A percentile compares a stretch with the other conserved stretches of the same genome.
Evolutionary conservation across 2,888 invertebrate genomes (phyloP).

Genomic region (Lasius fuliginosus): DNA sequence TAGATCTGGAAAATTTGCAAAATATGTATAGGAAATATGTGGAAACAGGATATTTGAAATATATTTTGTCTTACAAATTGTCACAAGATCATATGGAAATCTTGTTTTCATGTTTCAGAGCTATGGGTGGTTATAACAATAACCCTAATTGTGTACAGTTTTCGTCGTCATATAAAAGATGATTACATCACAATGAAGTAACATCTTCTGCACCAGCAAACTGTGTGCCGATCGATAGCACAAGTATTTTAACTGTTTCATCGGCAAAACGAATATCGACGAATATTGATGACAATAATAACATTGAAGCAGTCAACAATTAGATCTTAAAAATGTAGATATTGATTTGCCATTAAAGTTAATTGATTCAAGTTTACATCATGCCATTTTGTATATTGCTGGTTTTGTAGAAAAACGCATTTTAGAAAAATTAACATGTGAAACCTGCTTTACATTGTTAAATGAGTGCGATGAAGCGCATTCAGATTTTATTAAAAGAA

Average conservation of each 20-base stretch:
- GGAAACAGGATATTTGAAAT: neutral
- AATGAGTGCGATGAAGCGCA: neutral
- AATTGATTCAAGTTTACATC: neutral
- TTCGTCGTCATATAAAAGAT: neutral
- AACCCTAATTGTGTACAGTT: conserved; percentile 3
- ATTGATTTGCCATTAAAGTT: neutral
- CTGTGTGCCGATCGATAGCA: neutral
- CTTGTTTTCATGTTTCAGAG: neutral
- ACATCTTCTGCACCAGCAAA: neutral
- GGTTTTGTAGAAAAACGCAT: neutral
- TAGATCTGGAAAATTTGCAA: neutral
- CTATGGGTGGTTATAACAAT: conserved; percentile 13
- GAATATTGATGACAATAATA: neutral
- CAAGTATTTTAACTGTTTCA: conserved; percentile 15
- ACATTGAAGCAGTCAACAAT: neutral
- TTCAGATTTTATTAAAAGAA: neutral
- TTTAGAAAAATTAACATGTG: neutral
- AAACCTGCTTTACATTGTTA: neutral
- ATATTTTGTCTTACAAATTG: conserved; percentile 19
- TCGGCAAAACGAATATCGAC: neutral
- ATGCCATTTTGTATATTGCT: neutral
- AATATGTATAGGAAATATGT: neutral
- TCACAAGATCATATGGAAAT: conserved; percentile 20
- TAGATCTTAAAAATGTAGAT: neutral
- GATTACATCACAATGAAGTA: conserved; percentile 6